phyloP scores from a whole-genome alignment of 2,888 invertebrate genomes.

The Hirtodrosophila trivittata region DNA sequence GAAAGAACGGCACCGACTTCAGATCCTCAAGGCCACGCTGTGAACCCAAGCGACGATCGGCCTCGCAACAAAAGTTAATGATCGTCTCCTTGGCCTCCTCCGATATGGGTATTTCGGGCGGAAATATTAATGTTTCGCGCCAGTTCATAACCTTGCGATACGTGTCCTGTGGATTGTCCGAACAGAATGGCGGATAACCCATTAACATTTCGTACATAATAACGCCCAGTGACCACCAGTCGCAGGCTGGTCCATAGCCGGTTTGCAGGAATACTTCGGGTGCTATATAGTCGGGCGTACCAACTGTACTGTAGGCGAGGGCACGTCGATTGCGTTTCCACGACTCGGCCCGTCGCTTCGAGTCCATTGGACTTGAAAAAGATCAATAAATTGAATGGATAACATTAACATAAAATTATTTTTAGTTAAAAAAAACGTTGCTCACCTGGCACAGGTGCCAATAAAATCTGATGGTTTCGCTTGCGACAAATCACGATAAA shows the following conservation, averaged over 20 bases:
- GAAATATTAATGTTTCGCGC: conserved; percentile 98
- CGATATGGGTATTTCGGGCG: conserved; percentile 99
- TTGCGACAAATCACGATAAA: conserved; percentile 98
- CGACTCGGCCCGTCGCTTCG: conserved; percentile 98
- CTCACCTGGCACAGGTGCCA: conserved; percentile 84
- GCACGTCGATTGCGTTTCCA: conserved; percentile 99
- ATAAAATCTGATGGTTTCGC: conserved; percentile 98
- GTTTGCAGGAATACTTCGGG: conserved; percentile 99
- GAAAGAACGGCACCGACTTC: conserved; percentile 96
- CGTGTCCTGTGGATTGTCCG: conserved; percentile 89
- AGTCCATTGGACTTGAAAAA: conserved; percentile 92
- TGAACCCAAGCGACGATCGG: conserved; percentile 95
- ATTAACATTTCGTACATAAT: conserved; percentile 99
- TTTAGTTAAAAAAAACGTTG: neutral
- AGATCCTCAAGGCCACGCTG: conserved; percentile 97
- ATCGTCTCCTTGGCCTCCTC: conserved; percentile 98
- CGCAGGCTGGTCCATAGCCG: conserved; percentile 98
- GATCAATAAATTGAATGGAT: neutral
- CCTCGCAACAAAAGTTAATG: conserved; percentile 97
- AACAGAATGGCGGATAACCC: conserved; percentile 99
- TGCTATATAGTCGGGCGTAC: conserved; percentile 99
- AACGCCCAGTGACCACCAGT: conserved; percentile 99
- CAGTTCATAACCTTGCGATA: conserved; percentile 98
- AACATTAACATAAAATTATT: too few relatives aligned
- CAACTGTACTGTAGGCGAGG: conserved; percentile 96